Percentiles rank a stretch among this genome's conserved stretches.
Evolutionary conservation across 2,888 invertebrate species (phyloP).

Genomic region (Euzophera pinguis): DNA sequence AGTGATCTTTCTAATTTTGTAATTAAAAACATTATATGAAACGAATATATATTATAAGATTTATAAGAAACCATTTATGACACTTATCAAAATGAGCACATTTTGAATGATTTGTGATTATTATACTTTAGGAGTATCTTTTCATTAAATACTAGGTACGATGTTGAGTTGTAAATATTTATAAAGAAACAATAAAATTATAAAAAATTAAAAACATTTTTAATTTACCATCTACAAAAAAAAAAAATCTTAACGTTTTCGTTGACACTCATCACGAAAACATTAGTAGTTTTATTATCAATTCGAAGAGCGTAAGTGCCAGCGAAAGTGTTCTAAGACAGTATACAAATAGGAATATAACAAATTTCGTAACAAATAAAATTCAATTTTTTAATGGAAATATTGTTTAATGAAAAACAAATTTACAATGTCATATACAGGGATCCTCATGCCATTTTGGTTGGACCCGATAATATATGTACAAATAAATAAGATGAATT

Average conservation of each 20-base stretch:
- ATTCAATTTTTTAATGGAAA: constrained; percentile 32
- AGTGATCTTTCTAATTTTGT: constrained; percentile 33
- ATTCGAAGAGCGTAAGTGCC: no score
- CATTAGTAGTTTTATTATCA: no score
- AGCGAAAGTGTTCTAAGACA: no score
- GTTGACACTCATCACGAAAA: no score
- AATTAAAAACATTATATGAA: constrained; percentile 9
- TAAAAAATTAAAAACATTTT: constrained; percentile 15
- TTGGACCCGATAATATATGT: constrained; percentile 22
- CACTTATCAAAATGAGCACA: constrained; percentile 16
- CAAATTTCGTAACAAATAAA: background rate
- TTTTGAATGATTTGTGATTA: constrained; percentile 67
- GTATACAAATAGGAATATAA: background rate
- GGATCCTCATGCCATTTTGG: constrained; percentile 17
- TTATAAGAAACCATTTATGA: constrained; percentile 32
- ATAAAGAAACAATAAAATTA: constrained; percentile 62
- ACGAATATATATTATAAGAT: constrained; percentile 34
- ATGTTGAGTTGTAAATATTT: constrained; percentile 64
- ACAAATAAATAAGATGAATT: constrained; percentile 36
- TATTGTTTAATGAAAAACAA: constrained; percentile 63
- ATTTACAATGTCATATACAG: constrained; percentile 67
- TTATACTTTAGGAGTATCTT: constrained; percentile 56
- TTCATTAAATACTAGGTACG: constrained; percentile 55
- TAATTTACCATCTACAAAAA: no score
- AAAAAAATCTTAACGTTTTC: no score